Base-by-base conservation (phyloP, 2,888 invertebrate species). In the Drosophila austrosaltans region DNA sequence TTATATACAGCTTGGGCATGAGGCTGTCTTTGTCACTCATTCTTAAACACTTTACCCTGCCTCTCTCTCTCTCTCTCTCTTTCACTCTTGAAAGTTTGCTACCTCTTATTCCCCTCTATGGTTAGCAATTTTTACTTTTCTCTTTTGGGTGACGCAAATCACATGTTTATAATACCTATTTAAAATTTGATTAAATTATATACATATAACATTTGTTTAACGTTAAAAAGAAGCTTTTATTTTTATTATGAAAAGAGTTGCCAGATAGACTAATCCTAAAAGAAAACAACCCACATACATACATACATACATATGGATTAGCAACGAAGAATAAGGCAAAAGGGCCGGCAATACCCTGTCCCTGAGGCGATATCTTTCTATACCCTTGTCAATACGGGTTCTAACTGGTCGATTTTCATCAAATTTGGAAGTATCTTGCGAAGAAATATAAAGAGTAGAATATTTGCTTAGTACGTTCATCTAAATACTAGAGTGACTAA, bases 131-230 rank as follows among this genome's bases (percentile, higher is more conserved):
- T 25, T 25, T 48, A 48, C 48, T 48, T 66, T 48, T 62, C 56
- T 70, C 58, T 48, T 20, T 63, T 42, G 56, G 16, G 53, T 75
- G 66, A 74, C 75, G 64, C 74, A 82, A 82, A 74, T 77, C 69
- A 68, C 69, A 68, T 65, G 80, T 53, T 75, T 79, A 60, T 63
- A 59, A 20, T 62, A 39, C 57, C 20, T 25, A 48, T 56, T 67
- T 65, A 10, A 57, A 66, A 62, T 66, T 76, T 78, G 59, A 69
- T 69, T 67, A 58, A 61, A 69, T 66, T 75, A 59, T 58, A 53
- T 42, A 65, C 60, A 2, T 36, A 53, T 69, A 69, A 69, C 40
- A 32, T 74, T 42, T 73, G 62, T 70, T 70, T 53, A 79, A 58
- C 32, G 53, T 53, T 65, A 58, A 16, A 58, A 62, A 42, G 53